Conservation (phyloP, 2,113 vertebrate species). For the Onychostruthus taczanowskii region DNA sequence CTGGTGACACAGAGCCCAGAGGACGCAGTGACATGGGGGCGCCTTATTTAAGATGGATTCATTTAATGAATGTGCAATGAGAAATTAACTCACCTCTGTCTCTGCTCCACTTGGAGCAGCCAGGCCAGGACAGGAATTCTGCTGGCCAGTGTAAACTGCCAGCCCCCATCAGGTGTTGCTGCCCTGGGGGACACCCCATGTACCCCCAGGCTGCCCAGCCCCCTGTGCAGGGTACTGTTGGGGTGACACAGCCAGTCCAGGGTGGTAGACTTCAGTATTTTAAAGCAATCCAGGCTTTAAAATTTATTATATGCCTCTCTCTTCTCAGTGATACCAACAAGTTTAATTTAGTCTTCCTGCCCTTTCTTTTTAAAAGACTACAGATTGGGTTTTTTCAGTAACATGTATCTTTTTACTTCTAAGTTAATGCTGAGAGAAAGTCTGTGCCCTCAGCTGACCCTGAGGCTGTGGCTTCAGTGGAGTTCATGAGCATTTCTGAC, state of each 20-base stretch:
- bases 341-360: neutral
- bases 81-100: neutral
- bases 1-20: neutral
- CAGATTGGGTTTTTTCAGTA: neutral
- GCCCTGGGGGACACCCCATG: neutral
- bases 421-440: neutral
- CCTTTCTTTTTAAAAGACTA: neutral
- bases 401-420: neutral
- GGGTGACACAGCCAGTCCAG: no score
- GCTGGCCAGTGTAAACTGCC: neutral
- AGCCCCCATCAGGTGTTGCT: neutral
- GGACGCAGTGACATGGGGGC: rapidly evolving
- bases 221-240: neutral
- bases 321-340: neutral
- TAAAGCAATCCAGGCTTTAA: neutral
- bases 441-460: neutral
- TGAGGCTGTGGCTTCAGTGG: neutral
- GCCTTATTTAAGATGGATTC: neutral
- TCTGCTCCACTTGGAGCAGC: neutral
- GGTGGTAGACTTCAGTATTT: neutral
- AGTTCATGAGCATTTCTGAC: neutral
- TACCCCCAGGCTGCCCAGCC: neutral
- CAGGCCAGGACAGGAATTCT: neutral
- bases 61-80: neutral
- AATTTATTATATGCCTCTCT: neutral